These are phyloP conservation scores for Liolophura sinensis DNA, from an alignment of 1,140 invertebrate species.

Conservation along the genomic window DNA sequence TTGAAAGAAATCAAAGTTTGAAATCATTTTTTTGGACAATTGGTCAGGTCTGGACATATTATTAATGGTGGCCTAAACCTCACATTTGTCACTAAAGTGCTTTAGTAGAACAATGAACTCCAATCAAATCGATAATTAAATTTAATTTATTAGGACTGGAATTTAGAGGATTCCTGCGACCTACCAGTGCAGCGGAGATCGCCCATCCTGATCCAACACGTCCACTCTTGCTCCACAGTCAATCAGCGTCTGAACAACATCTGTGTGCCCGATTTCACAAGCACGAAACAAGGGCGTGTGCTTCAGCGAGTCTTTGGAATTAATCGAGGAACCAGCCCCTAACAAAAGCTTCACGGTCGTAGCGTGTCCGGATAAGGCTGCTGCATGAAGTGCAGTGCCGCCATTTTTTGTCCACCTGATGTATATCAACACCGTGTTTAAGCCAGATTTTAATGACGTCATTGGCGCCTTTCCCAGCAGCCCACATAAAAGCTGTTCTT, in stretches of 20 bases:
- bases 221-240: constrained; percentile 53
- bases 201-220: constrained; percentile 52
- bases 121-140: too few species aligned
- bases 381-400: constrained; percentile 58
- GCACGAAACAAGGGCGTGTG: constrained; percentile 59
- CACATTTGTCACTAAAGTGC: too few species aligned
- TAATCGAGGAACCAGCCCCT: constrained; percentile 47
- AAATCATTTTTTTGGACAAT: too few species aligned
- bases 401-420: constrained; percentile 58
- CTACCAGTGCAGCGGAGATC: constrained; percentile 60
- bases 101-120: too few species aligned
- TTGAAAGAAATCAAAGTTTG: too few species aligned
- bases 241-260: constrained; percentile 55
- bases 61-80: too few species aligned
- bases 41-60: too few species aligned
- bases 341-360: constrained; percentile 53
- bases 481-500: constrained; percentile 59
- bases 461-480: constrained; percentile 56
- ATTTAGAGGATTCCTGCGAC: background rate
- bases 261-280: constrained; percentile 58
- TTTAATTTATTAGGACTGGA: too few species aligned
- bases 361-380: constrained; percentile 55
- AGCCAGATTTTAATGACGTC: constrained; percentile 52
- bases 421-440: constrained; percentile 51
- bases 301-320: constrained; percentile 49